A percentile compares a stretch with the other conserved stretches of the same genome.
phyloP scores from a whole-genome alignment of 2,113 vertebrate species.

The Stomatorhinus ivindoensis region DNA sequence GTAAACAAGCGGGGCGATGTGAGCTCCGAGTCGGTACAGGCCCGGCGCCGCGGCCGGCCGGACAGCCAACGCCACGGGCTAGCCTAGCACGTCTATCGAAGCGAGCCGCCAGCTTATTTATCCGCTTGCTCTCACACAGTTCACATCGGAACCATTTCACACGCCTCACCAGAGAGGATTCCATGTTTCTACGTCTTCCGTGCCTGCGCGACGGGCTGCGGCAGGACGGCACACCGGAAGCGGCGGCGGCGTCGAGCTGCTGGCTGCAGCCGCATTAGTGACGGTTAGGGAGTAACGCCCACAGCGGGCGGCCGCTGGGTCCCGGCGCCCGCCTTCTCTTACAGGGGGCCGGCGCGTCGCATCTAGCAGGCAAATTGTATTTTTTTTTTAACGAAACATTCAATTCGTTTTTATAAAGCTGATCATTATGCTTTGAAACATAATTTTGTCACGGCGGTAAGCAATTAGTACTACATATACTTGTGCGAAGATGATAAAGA shows the following conservation, averaged over 20 bases:
- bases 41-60: not conserved
- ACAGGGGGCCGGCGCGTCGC: not conserved
- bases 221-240: not conserved
- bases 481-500: not conserved
- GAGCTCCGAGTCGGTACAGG: not conserved
- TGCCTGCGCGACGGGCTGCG: not conserved
- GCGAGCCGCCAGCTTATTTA: not conserved
- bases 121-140: not conserved
- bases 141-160: not conserved
- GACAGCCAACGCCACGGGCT: not conserved
- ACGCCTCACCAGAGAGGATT: slow-evolving; percentile 24
- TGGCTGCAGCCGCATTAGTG: not conserved
- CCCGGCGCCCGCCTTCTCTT: not conserved
- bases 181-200: slow-evolving; percentile 9
- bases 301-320: not conserved
- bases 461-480: not conserved
- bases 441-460: not conserved
- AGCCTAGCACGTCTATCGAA: not conserved
- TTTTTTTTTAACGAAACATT: not conserved
- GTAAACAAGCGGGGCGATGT: not conserved
- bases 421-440: not conserved
- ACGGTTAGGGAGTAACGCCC: not conserved
- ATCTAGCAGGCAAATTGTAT: not conserved
- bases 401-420: not conserved
- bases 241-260: not conserved